Evolutionary conservation across 2,888 invertebrate species (phyloP), one percentile per base, ranked within the genome.

Genomic region (Caenorhabditis panamensis): DNA sequence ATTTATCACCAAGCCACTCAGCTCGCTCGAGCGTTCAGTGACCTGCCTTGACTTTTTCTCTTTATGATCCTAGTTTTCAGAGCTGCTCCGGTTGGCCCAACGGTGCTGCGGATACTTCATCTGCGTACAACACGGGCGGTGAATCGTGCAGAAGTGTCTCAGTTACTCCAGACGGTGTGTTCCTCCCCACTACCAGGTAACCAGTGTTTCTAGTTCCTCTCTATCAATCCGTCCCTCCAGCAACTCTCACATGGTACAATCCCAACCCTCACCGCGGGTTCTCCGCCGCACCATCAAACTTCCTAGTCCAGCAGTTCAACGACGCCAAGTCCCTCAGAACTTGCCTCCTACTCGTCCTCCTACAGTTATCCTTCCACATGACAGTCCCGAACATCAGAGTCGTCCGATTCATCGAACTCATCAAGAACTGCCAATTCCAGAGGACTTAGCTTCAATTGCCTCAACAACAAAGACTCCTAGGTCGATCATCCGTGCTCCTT

Each of bases 51-150:
- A 53, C 22, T 22, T 31, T 22, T n/a, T 28, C 24, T 20, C 18
- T 13, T 22, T 0, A 20, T 8, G 16, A 58, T 9, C 9, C 20
- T 36, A n/a, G 2, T 28, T 36, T 9, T 53, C 61, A 80, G 80
- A 80, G 76, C 49, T 80, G 80, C 31, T 80, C 80, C 18, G 66
- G 62, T 26, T 80, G 80, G 79, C 79, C 75, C 11, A 80, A 75
- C 62, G 75, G 75, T 41, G 79, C 79, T 2, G 80, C 82, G 79
- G 94, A 94, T 80, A 94, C 94, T 58, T 94, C 94, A 41, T 94
- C 94, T 91, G 94, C 94, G 61, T 94, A 94, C 90, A 95, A 94
- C 89, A 94, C 94, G 1, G 94, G 94, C 1, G 89, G 89, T 1
- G 94, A 94, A 69, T 94, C 94, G n/a, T 94, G 94, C 88, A 93